These are phyloP conservation scores for Bombus waltoni DNA, from an alignment of 1,140 invertebrate genomes.

Conservation along the genomic window DNA sequence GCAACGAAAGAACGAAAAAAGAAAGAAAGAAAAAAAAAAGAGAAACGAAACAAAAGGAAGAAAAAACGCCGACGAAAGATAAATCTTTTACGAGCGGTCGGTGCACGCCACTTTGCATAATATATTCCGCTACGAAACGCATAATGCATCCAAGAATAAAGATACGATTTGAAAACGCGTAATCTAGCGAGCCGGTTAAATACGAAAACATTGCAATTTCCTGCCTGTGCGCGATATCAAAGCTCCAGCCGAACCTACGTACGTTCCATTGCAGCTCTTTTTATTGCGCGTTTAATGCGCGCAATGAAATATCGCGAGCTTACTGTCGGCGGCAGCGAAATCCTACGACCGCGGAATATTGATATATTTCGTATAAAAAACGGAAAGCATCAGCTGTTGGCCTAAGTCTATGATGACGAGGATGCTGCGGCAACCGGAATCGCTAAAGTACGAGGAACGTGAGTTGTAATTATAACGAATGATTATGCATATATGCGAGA, in stretches of 20 bases:
- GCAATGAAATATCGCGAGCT: conserved; percentile 16
- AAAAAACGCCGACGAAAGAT: neutral
- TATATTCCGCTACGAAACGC: conserved; percentile 25
- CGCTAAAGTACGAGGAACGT: neutral
- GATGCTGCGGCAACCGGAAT: neutral
- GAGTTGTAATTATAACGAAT: conserved; percentile 2
- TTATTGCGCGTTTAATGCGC: conserved; percentile 17
- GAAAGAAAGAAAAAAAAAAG: too few species aligned
- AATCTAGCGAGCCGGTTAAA: conserved; percentile 32
- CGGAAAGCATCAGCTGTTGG: too few species aligned
- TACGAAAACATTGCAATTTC: conserved; percentile 29
- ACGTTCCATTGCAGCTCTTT: neutral
- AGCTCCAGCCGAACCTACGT: neutral
- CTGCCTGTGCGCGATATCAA: conserved; percentile 18
- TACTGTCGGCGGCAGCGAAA: neutral
- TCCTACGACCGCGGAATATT: conserved; percentile 14
- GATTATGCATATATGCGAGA: too few species aligned
- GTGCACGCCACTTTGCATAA: conserved; percentile 30
- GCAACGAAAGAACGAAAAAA: too few species aligned
- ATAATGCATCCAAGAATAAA: conserved; percentile 28
- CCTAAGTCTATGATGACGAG: neutral
- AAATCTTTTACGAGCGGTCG: conserved; percentile 1
- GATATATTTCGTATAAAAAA: neutral
- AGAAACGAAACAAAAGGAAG: neutral
- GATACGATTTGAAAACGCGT: conserved; percentile 15